A percentile compares a stretch with the other conserved stretches of the same genome.
These are phyloP conservation scores for Scytalopus superciliaris DNA, from an alignment of 2,113 vertebrate genomes.

Conservation along the genomic window DNA sequence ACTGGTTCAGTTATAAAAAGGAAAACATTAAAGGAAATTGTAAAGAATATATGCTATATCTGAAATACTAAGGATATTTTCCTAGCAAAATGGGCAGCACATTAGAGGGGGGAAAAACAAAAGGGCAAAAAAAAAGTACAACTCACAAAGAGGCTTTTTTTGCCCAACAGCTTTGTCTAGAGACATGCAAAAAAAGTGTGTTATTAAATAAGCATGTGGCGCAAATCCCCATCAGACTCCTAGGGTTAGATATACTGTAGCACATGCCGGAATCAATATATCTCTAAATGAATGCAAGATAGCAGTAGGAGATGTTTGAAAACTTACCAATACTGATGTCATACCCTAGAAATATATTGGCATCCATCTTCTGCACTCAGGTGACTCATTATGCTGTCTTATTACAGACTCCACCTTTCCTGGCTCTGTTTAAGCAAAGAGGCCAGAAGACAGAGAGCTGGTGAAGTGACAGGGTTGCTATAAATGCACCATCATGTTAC, in stretches of 20 bases:
- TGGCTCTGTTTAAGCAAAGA: neutral
- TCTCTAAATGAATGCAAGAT: neutral
- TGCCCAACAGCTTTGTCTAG: neutral
- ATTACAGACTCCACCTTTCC: neutral
- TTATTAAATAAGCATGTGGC: neutral
- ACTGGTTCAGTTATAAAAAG: constrained; percentile 17
- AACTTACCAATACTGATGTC: neutral
- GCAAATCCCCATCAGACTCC: neutral
- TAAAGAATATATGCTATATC: neutral
- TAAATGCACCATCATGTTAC: neutral
- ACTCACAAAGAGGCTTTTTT: neutral
- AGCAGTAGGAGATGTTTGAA: neutral
- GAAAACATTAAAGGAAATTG: neutral
- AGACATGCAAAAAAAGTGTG: neutral
- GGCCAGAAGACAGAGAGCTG: neutral
- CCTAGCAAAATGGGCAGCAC: neutral
- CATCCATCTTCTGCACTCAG: rapidly evolving
- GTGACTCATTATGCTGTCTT: rapidly evolving
- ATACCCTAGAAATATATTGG: neutral
- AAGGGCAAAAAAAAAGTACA: neutral
- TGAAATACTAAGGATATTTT: constrained; percentile 4
- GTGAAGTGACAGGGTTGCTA: neutral
- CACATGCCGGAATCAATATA: neutral
- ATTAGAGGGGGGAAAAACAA: neutral
- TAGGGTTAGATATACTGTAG: neutral